Conservation (phyloP, 2,113 vertebrate genomes). For the Albula glossodonta region DNA sequence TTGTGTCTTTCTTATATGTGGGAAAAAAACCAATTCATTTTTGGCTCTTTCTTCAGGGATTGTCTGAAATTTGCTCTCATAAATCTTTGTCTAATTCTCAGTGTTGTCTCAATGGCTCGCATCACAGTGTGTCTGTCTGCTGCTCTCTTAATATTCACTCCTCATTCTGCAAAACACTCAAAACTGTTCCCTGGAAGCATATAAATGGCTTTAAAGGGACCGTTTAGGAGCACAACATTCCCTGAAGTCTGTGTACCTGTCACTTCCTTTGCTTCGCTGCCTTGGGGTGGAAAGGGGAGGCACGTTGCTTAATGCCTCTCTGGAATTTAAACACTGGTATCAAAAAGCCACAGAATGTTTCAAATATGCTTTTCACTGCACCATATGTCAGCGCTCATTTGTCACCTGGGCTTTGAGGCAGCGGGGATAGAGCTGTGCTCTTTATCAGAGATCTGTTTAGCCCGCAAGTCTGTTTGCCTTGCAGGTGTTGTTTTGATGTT, state of each 20-base stretch:
- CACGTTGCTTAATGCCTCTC: neutral
- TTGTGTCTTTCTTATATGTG: too few species aligned
- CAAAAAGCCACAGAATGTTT: neutral
- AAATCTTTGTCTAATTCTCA: too few species aligned
- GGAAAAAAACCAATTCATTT: too few species aligned
- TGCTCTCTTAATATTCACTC: conserved; percentile 38
- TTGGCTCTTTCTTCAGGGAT: too few species aligned
- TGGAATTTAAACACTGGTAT: neutral
- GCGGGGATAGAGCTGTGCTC: neutral
- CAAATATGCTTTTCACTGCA: neutral
- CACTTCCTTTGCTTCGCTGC: conserved; percentile 17
- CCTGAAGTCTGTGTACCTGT: neutral
- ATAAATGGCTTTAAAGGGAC: neutral
- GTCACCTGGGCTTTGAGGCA: neutral
- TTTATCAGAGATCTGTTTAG: neutral
- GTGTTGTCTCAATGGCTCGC: neutral
- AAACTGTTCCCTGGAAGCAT: neutral
- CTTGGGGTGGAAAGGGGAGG: neutral
- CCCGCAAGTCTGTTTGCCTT: neutral
- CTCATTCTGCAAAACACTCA: neutral
- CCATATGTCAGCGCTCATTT: neutral
- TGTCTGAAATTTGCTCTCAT: too few species aligned
- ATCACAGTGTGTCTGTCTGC: neutral
- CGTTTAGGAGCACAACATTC: neutral
- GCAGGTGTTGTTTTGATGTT: neutral